Evolutionary conservation across 2,888 invertebrate genomes (phyloP), one percentile per base, ranked within the genome.

Genomic region (Podotricha telesiphe): DNA sequence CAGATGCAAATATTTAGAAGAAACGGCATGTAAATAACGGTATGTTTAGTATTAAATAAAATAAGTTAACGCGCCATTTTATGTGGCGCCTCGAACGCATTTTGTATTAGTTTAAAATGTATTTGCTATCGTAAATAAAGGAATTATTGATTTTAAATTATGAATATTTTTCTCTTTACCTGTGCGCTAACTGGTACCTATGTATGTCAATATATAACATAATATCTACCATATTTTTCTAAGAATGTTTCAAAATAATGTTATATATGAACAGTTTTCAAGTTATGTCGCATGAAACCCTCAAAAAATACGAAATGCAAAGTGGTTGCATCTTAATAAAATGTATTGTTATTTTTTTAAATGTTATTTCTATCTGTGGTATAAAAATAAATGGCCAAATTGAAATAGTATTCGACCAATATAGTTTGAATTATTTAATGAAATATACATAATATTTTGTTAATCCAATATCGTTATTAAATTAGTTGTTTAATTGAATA

Each of bases 1-100:
- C 92, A 91, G 92, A 92, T 91, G 92, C 91, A 90, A 88, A 91
- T 91, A 92, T 93, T 91, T 90, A 90, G 91, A 89, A 89, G 91
- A 87, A 89, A 87, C 87, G 85, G 83, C 86, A 85, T 91, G 92
- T 92, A 91, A 89, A 91, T 91, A 91, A 87, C 81, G 79, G 77
- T 85, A 85, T 84, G 80, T 56, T 83, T 86, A 86, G 83, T 82
- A 77, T 82, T 84, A 82, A 86, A 78, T 78, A 80, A 64, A 68
- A 70, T 81, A 83, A 82, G 79, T 79, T 70, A 6, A 79, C 76
- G 75, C 85, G 83, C 85, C 86, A 79, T 81, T 74, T 81, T 73
- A 70, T 80, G 82, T 77, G 80, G 81, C 82, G 84, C 84, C 85
- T 86, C 76, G 73, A 77, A 77, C 74, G 81, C 80, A 79, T 81